Conservation (phyloP, 2,888 invertebrate genomes). For the Cephalotes varians region DNA sequence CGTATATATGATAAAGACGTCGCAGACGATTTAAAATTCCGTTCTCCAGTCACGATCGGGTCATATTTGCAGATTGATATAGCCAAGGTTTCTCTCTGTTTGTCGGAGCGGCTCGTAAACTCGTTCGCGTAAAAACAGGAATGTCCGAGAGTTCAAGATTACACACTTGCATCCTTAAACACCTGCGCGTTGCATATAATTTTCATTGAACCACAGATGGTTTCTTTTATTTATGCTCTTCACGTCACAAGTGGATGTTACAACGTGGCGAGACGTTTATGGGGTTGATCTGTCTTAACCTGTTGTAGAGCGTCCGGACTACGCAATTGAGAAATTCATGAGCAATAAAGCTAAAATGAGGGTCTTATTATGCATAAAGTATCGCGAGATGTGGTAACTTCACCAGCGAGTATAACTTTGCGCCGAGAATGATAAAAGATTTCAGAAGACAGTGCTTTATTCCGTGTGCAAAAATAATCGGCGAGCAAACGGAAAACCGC, state of each 20-base stretch:
- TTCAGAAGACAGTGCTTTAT: not conserved
- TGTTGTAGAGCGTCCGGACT: not conserved
- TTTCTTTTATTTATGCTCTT: not conserved
- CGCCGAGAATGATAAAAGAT: not conserved
- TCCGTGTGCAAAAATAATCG: not conserved
- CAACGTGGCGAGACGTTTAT: not conserved
- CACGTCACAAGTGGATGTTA: not conserved
- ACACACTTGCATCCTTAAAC: not conserved
- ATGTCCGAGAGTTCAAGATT: not conserved
- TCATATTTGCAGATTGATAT: conserved; percentile 19
- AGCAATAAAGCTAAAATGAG: conserved; percentile 29
- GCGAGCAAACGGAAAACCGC: conserved; percentile 1
- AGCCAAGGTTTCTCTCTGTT: not conserved
- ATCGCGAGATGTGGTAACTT: conserved; percentile 11
- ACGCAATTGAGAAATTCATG: conserved; percentile 39
- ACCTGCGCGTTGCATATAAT: not conserved
- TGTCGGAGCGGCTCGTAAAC: not conserved
- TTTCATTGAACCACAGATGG: not conserved
- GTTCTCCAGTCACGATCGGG: conserved; percentile 7
- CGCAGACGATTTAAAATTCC: conserved; percentile 21
- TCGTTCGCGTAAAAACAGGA: not conserved
- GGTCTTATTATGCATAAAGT: conserved; percentile 26
- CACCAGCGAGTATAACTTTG: not conserved
- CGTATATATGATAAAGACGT: conserved; percentile 43
- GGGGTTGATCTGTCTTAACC: not conserved